These are phyloP conservation scores for Gorsachius goisagi DNA, from an alignment of 2,113 vertebrate species.

Conservation along the genomic window DNA sequence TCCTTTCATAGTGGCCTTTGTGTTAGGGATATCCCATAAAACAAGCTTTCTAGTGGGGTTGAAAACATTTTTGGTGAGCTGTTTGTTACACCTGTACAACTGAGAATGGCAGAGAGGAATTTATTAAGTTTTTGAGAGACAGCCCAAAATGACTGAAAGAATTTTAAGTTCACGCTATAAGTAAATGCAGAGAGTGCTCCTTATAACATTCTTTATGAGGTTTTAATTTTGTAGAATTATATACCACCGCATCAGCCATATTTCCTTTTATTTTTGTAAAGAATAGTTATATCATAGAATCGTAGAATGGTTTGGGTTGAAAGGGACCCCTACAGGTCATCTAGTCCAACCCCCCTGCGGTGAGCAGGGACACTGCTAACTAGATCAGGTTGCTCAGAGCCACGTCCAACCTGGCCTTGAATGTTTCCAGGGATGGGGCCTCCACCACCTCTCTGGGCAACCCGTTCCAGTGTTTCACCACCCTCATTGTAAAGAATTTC, in stretches of 20 bases:
- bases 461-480: no score
- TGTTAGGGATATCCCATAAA: background rate
- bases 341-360: no score
- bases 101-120: background rate
- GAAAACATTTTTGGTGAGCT: background rate
- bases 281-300: background rate
- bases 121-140: background rate
- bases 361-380: no score
- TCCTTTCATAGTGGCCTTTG: background rate
- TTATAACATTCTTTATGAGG: background rate
- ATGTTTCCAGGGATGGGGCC: no score
- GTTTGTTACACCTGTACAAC: background rate
- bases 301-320: no score
- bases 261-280: background rate
- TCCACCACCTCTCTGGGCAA: no score
- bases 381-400: no score
- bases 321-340: no score
- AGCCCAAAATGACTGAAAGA: background rate
- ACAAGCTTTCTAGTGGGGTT: background rate
- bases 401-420: no score
- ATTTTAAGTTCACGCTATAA: background rate
- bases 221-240: background rate
- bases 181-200: background rate
- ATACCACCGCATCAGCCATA: accelerated
- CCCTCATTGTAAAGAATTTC: no score